Conservation (phyloP, 2,888 invertebrate genomes). For the Eucera pruinosa region DNA sequence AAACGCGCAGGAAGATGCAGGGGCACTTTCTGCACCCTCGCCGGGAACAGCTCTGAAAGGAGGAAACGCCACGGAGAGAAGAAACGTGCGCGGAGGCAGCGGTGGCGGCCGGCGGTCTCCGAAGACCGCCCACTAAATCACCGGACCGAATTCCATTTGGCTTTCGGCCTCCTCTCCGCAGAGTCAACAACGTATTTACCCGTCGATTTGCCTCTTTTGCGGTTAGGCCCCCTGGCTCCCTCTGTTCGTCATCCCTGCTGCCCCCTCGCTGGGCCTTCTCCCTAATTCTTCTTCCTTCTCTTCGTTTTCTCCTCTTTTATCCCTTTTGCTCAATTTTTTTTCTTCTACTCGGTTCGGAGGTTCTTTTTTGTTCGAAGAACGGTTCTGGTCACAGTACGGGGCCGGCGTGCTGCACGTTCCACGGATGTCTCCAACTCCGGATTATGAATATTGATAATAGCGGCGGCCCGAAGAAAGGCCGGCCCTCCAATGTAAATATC, state of each 20-base stretch:
- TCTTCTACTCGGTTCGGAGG: constrained; percentile 21
- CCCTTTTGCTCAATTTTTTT: not conserved
- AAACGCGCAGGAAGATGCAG: too few species aligned
- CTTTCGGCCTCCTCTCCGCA: constrained; percentile 78
- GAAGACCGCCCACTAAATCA: constrained; percentile 82
- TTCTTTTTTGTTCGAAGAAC: constrained; percentile 13
- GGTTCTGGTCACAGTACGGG: constrained; percentile 67
- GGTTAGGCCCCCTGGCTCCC: constrained; percentile 70
- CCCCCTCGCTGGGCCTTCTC: constrained; percentile 33
- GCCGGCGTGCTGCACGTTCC: constrained; percentile 75
- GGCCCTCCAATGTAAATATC: constrained; percentile 75
- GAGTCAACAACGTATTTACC: constrained; percentile 83
- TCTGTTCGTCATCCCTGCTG: constrained; percentile 39
- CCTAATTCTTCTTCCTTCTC: constrained; percentile 37
- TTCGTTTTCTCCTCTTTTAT: not conserved
- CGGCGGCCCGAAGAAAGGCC: constrained; percentile 62
- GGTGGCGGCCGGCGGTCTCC: constrained; percentile 79
- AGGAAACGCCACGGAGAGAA: too few species aligned
- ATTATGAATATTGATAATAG: constrained; percentile 80
- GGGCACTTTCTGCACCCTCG: too few species aligned
- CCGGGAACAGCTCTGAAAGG: too few species aligned
- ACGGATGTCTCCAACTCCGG: constrained; percentile 74
- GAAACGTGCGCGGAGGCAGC: constrained; percentile 52
- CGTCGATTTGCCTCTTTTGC: constrained; percentile 82
- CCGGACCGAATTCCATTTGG: constrained; percentile 82